Percentiles rank a stretch among this genome's conserved stretches.
Evolutionary conservation across 2,113 vertebrate species (phyloP).

Genomic region (Clarias macrocephalus): DNA sequence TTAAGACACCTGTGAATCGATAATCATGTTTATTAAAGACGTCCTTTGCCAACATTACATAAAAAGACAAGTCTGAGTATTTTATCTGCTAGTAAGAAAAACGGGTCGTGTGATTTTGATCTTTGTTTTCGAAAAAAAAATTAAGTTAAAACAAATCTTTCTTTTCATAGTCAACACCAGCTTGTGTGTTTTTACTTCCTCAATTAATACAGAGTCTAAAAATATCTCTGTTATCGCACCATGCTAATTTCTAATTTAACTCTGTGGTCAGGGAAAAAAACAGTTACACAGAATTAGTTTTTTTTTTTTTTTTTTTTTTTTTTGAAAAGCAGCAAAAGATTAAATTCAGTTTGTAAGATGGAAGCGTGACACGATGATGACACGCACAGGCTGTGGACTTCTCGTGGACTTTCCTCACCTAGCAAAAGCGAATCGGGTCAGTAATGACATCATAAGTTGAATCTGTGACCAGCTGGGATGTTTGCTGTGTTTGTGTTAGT

Average conservation of each 20-base stretch:
- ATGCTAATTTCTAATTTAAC: neutral
- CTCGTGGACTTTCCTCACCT: neutral
- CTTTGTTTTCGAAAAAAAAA: neutral
- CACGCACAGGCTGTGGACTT: neutral
- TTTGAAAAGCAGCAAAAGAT: neutral
- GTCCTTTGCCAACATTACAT: neutral
- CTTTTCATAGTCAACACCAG: neutral
- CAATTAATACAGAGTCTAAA: neutral
- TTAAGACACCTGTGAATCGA: neutral
- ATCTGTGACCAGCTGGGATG: neutral
- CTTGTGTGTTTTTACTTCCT: neutral
- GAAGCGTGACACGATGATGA: neutral
- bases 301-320: no score
- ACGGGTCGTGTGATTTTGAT: neutral
- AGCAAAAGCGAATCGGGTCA: neutral
- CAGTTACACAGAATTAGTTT: no score
- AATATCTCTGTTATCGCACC: neutral
- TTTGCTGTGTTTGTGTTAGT: neutral
- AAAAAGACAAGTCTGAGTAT: neutral
- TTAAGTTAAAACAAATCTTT: neutral
- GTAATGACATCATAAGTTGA: neutral
- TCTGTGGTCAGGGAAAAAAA: neutral
- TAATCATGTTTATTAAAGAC: neutral
- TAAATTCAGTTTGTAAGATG: neutral
- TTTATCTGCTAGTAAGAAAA: neutral